Evolutionary conservation across 2,113 vertebrate genomes (phyloP).

Genomic region (Prionailurus bengalensis): DNA sequence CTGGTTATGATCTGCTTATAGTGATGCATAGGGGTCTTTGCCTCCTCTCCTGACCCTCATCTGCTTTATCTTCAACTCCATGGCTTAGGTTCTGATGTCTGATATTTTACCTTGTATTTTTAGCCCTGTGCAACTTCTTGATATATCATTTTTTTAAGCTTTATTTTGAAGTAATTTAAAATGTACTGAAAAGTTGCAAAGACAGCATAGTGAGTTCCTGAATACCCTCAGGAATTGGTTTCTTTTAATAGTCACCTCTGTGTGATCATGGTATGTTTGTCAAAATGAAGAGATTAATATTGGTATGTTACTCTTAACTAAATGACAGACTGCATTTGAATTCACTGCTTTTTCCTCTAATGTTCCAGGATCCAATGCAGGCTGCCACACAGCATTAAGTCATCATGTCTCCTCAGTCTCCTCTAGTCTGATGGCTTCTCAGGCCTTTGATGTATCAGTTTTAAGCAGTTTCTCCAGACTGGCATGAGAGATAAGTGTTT

Average conservation of each 20-base stretch:
- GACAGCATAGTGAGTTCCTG: background rate
- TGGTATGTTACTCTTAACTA: background rate
- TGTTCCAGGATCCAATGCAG: background rate
- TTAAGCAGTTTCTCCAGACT: background rate
- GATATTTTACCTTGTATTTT: slow-evolving; percentile 3
- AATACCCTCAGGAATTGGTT: background rate
- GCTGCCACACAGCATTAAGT: background rate
- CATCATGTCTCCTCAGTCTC: background rate
- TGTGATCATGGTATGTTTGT: background rate
- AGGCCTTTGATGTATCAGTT: background rate
- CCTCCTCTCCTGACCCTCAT: background rate
- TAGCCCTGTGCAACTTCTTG: background rate
- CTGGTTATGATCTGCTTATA: background rate
- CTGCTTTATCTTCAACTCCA: background rate
- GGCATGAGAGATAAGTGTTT: background rate
- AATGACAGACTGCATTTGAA: background rate
- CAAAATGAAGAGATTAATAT: background rate
- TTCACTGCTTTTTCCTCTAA: background rate
- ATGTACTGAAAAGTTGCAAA: background rate
- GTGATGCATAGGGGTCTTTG: background rate
- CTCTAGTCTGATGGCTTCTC: background rate
- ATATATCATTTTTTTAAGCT: background rate
- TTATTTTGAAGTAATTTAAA: background rate
- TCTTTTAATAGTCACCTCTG: background rate
- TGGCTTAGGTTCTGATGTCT: background rate